Evolutionary conservation across 2,888 invertebrate genomes (phyloP).

Genomic region (Meandrusa payeni): DNA sequence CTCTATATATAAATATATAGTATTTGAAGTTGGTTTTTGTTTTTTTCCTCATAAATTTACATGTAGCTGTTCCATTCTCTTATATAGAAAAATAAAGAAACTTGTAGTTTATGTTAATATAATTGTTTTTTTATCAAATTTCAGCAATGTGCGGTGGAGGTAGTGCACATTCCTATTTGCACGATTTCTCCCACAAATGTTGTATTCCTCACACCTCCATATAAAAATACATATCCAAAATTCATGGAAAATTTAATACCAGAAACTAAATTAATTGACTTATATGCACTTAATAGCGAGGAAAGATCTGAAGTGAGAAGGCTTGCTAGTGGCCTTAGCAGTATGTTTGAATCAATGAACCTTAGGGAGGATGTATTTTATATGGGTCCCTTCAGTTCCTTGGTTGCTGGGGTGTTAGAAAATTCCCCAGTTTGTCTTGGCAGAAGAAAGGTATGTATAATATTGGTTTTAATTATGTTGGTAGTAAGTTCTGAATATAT

Average conservation of each 20-base stretch:
- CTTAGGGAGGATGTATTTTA: slow-evolving; percentile 84
- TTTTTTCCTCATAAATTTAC: too few relatives aligned
- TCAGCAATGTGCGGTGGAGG: slow-evolving; percentile 82
- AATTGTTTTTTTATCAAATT: too few relatives aligned
- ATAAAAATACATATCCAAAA: slow-evolving; percentile 78
- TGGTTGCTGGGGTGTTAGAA: slow-evolving; percentile 81
- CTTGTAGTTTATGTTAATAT: too few relatives aligned
- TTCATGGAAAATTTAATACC: slow-evolving; percentile 57
- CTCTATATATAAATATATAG: too few relatives aligned
- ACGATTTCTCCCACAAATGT: slow-evolving; percentile 78
- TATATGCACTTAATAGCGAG: slow-evolving; percentile 55
- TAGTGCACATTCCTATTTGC: slow-evolving; percentile 82
- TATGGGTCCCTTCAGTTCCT: slow-evolving; percentile 82
- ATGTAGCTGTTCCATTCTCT: too few relatives aligned
- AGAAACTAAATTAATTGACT: slow-evolving; percentile 51
- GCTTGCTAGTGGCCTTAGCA: slow-evolving; percentile 73
- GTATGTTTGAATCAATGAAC: slow-evolving; percentile 79
- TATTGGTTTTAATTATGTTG: too few relatives aligned
- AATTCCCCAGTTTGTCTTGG: slow-evolving; percentile 73
- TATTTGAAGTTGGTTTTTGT: too few relatives aligned
- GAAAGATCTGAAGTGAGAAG: slow-evolving; percentile 66
- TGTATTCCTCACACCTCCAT: slow-evolving; percentile 83
- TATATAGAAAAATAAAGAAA: too few relatives aligned
- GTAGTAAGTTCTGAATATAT: too few relatives aligned
- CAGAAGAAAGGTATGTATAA: slow-evolving; percentile 74